Evolutionary conservation across 2,888 invertebrate species (phyloP).

Genomic region (Galeruca laticollis): DNA sequence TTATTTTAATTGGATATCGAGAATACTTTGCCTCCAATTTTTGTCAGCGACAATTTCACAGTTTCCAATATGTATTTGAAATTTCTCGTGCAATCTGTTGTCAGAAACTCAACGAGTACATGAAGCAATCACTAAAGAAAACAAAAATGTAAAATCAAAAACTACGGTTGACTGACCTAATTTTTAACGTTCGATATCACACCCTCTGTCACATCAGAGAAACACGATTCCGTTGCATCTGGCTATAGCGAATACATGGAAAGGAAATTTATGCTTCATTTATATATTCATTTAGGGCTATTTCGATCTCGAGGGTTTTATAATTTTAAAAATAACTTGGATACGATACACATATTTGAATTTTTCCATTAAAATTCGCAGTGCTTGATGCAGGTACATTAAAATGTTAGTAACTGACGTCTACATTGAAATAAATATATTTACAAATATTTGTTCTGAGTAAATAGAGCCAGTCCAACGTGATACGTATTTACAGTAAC

Average conservation of each 20-base stretch:
- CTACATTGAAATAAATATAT: too few species aligned
- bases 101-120: background rate
- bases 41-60: too few species aligned
- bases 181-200: slow-evolving; percentile 11
- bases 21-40: too few species aligned
- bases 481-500: too few species aligned
- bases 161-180: slow-evolving; percentile 1
- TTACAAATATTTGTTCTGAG: too few species aligned
- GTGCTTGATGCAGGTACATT: too few species aligned
- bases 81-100: background rate
- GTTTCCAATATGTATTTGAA: background rate
- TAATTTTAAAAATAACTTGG: background rate
- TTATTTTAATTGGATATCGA: too few species aligned
- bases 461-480: too few species aligned
- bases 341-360: background rate
- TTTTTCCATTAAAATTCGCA: background rate
- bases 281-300: slow-evolving; percentile 56
- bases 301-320: slow-evolving; percentile 53
- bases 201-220: slow-evolving; percentile 6
- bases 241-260: background rate
- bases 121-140: background rate
- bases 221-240: background rate
- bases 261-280: slow-evolving; percentile 54
- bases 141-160: background rate
- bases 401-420: too few species aligned